These are phyloP conservation scores for Aegotheles bennettii DNA, from an alignment of 2,113 vertebrate genomes.

Conservation along the genomic window DNA sequence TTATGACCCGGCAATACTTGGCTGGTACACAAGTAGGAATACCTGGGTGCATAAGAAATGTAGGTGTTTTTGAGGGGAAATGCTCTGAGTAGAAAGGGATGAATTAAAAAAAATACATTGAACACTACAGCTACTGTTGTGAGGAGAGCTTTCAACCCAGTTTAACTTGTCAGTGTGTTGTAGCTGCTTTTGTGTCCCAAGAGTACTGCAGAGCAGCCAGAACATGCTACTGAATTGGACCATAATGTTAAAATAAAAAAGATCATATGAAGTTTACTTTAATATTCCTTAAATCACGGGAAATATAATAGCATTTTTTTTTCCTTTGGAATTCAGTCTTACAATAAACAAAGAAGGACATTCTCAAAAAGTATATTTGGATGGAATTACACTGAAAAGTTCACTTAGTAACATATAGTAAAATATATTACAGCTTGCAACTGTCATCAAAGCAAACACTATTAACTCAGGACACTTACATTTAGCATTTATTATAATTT, in stretches of 20 bases:
- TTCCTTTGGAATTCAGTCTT: background rate
- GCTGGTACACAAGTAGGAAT: background rate
- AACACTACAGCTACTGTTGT: background rate
- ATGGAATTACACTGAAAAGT: background rate
- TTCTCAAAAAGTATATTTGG: background rate
- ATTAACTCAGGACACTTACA: background rate
- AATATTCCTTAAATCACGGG: background rate
- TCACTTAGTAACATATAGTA: background rate
- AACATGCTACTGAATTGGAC: background rate
- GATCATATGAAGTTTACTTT: too few species aligned
- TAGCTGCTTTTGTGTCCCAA: background rate
- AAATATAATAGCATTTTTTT: background rate
- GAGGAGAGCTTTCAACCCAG: background rate
- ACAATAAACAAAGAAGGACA: background rate
- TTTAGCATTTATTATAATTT: background rate
- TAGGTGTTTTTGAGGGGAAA: accelerated
- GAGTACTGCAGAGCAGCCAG: background rate
- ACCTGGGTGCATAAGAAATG: background rate
- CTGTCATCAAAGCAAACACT: background rate
- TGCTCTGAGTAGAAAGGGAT: background rate
- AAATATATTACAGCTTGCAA: background rate
- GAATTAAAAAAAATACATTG: background rate
- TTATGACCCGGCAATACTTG: background rate
- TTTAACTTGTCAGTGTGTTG: background rate
- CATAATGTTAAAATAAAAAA: background rate